Base-by-base conservation (phyloP, 2,888 invertebrate genomes). In the Cheilosia impressa region DNA sequence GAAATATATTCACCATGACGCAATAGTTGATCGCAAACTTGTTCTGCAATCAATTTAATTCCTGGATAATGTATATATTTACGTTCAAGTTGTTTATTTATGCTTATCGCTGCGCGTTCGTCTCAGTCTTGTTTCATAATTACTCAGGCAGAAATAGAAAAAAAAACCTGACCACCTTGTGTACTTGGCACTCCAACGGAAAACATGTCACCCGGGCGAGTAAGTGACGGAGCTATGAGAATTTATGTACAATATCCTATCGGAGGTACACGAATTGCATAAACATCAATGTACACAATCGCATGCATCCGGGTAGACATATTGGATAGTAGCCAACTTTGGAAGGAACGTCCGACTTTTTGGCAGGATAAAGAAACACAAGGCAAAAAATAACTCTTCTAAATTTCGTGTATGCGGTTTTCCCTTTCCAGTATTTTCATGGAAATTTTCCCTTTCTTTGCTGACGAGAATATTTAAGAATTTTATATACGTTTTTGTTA, bases 251-350 rank as follows among this genome's bases (percentile, higher is more conserved):
- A 62, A 68, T 65, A 65, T 76, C 52, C 63, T 57, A 43, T 43
- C 52, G 43, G 19, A 63, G 34, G 53, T 75, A 72, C 34, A 43
- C 55, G 45, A 68, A 22, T 57, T 81, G 62, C 43, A 81, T 81
- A 81, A 80, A 68, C 55, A 45, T 63, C 55, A 62, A 78, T 71
- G 62, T 63, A 71, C 63, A 71, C 31, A 76, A 57, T 69, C 34
- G 2, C 57, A 63, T 76, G 55, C 76, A 57, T 76, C 58, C 57
- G 63, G 57, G 63, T 41, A 81, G 76, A 76, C 68, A 76, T 63
- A 66, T 69, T 81, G 81, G 81, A 69, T 38, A 6, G 24, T 17
- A 55, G 81, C 81, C 81, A 81, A 76, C 62, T 69, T 81, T 80
- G 24, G n/a, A 69, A 58, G 10, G 50, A 69, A 81, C 57, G 69